phyloP scores from a whole-genome alignment of 2,113 vertebrate genomes.

The Panthera leo region DNA sequence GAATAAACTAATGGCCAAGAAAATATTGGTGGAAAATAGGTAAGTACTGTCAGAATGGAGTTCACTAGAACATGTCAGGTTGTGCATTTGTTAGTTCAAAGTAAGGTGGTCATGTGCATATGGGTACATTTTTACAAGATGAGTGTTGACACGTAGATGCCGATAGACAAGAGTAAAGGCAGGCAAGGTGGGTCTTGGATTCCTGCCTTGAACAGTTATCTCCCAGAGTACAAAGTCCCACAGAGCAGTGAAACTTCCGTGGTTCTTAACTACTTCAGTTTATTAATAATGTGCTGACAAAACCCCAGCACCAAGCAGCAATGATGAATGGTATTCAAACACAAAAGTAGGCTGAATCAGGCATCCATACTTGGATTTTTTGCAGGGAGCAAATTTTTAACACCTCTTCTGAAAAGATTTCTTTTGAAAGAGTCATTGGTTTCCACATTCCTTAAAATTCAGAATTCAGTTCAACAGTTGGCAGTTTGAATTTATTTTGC shows the following conservation, averaged over 20 bases:
- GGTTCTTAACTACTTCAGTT: not conserved
- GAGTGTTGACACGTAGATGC: not conserved
- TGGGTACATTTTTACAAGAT: not conserved
- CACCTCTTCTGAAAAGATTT: not conserved
- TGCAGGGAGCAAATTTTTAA: constrained; percentile 19
- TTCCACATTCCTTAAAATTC: not conserved
- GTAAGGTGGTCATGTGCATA: not conserved
- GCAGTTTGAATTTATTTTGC: not conserved
- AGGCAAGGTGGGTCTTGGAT: not conserved
- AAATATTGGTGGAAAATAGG: not conserved
- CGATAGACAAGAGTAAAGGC: not conserved
- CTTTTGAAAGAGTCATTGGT: not conserved
- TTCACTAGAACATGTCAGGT: not conserved
- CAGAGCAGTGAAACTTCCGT: not conserved
- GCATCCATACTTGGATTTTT: not conserved
- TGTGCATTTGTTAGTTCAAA: not conserved
- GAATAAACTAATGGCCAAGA: not conserved
- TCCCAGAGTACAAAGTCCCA: not conserved
- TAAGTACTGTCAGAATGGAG: not conserved
- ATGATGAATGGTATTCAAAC: not conserved
- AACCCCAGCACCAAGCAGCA: not conserved
- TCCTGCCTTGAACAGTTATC: not conserved
- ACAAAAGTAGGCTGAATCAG: not conserved
- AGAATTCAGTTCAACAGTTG: not conserved
- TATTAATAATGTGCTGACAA: not conserved